A percentile compares a stretch with the other conserved stretches of the same genome.
These are phyloP conservation scores for Muscicapa comitata DNA, from an alignment of 2,797 vertebrate species.

Conservation along the genomic window DNA sequence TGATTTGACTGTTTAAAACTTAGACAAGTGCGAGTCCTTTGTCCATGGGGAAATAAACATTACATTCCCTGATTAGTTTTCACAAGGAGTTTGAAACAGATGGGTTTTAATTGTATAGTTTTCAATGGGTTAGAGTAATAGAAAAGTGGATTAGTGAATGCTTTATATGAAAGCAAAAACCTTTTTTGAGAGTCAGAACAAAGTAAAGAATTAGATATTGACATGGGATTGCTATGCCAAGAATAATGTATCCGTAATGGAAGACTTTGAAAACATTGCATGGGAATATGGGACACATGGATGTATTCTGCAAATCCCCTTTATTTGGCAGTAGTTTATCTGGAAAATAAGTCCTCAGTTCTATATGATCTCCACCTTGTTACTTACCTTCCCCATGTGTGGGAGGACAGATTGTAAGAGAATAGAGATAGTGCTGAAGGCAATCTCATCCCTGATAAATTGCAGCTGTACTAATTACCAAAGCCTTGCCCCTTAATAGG, in stretches of 20 bases:
- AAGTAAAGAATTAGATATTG: not conserved
- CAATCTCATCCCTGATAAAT: too few species aligned
- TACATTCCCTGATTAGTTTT: not conserved
- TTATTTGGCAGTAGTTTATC: not conserved
- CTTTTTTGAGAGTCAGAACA: not conserved
- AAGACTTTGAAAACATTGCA: not conserved
- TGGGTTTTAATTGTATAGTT: not conserved
- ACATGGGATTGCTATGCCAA: not conserved
- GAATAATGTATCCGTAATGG: not conserved
- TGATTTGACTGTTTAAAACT: not conserved
- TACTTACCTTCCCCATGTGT: not conserved
- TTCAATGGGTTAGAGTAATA: not conserved
- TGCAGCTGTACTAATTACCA: too few species aligned
- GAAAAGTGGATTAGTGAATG: not conserved
- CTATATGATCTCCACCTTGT: not conserved
- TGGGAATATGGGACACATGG: not conserved
- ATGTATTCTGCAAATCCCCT: not conserved
- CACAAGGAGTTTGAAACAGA: not conserved
- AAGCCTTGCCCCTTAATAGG: too few species aligned
- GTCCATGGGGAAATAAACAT: not conserved
- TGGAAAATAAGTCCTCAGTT: not conserved
- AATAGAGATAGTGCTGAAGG: too few species aligned
- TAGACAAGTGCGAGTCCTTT: not conserved
- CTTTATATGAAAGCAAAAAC: not conserved
- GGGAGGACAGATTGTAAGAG: too few species aligned